phyloP scores from a whole-genome alignment of 2,797 vertebrate species.

The Denticeps clupeoides region DNA sequence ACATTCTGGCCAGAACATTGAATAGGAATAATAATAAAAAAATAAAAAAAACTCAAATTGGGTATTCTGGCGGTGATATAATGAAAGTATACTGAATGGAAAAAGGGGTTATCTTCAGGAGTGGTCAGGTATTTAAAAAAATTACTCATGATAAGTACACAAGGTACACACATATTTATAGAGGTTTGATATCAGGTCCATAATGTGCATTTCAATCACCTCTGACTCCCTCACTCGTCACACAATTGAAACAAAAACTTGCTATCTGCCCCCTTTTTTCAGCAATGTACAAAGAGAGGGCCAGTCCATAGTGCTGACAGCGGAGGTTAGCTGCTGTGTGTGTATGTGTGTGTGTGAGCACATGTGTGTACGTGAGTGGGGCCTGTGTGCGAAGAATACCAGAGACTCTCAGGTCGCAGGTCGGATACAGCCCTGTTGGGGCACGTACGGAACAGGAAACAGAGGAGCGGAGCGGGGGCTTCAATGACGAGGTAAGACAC shows the following conservation, averaged over 20 bases:
- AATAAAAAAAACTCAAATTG: too few species aligned
- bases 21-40: too few species aligned
- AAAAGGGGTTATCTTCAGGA: too few species aligned
- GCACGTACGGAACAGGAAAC: constrained; percentile 32
- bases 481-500: constrained; percentile 46
- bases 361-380: constrained; percentile 7
- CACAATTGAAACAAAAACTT: constrained; percentile 40
- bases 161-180: background rate
- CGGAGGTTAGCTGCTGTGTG: constrained; percentile 35
- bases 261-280: constrained; percentile 29
- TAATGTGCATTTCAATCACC: background rate
- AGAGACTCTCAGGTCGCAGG: too few species aligned
- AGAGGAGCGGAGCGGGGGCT: constrained; percentile 23
- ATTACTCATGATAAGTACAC: too few species aligned
- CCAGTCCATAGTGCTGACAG: constrained; percentile 52
- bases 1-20: too few species aligned
- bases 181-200: background rate
- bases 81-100: too few species aligned
- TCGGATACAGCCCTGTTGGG: too few species aligned
- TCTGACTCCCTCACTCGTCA: constrained; percentile 6
- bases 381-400: too few species aligned
- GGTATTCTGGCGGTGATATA: too few species aligned
- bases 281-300: constrained; percentile 42
- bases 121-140: too few species aligned
- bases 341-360: constrained; percentile 3